Evolutionary conservation across 2,797 vertebrate genomes (phyloP), one percentile per base, ranked within the genome.

Genomic region (Sebastes minor): DNA sequence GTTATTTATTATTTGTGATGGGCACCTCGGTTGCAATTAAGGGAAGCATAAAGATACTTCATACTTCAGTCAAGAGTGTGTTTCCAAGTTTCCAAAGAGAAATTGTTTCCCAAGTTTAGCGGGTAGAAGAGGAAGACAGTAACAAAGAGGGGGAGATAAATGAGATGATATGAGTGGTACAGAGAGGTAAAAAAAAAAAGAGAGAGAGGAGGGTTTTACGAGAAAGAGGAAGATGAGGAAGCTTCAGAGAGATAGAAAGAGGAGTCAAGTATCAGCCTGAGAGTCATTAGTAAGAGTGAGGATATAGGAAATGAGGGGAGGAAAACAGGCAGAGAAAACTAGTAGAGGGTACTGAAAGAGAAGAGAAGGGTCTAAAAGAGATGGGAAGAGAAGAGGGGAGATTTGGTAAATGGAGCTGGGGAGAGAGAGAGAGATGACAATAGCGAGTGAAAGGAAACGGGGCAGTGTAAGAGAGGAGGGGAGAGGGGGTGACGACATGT

Each of bases 381-480:
- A 85, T 57, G 78, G 6, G 57, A 76, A 74, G 23, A 13, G 46
- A 59, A 70, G 46, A 53, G 27, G 52, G 49, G n/a, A 57, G 63
- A 69, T 78, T 71, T 61, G 68, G 74, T 63, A 88, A 91, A 89
- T 77, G 80, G 73, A 66, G 74, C 62, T 60, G 64, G 20, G 63
- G 69, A 65, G 78, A 49, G 38, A 28, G 61, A 65, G 49, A 68
- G 70, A 66, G 63, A 87, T 88, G 78, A 88, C 83, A 89, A 90
- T 87, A 49, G 81, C 9, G 1, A 68, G 79, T 71, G 79, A 82
- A 85, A 84, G 62, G 60, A 78, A 78, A 82, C 8, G 11, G 76
- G 55, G 64, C 32, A 69, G 56, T 8, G 35, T 30, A 42, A 60
- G 70, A 71, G 35, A 77, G 22, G 30, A n/a, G 53, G 20, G 33